These are phyloP conservation scores for Lasius fuliginosus DNA, from an alignment of 2,888 invertebrate species.

Conservation along the genomic window DNA sequence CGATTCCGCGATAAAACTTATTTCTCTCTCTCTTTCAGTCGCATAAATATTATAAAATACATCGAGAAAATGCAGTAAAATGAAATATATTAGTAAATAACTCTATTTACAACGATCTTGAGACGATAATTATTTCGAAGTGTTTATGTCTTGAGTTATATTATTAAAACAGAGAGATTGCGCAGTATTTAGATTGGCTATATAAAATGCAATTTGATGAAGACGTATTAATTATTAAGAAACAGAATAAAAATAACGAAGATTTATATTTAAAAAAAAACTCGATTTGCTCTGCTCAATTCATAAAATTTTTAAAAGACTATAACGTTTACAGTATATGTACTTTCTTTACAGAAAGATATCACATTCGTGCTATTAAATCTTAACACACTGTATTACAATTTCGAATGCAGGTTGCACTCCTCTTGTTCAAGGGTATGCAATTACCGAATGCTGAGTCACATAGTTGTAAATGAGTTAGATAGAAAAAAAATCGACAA, in stretches of 20 bases:
- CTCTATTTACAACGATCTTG: not conserved
- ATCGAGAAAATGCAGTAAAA: not conserved
- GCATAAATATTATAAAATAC: not conserved
- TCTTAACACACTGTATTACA: not conserved
- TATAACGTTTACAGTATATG: not conserved
- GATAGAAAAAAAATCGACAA: slow-evolving; percentile 67
- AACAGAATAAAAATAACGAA: not conserved
- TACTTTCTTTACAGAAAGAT: not conserved
- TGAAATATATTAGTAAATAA: not conserved
- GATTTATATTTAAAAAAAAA: not conserved
- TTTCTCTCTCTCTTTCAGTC: not conserved
- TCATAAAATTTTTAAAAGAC: not conserved
- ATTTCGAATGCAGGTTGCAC: slow-evolving; percentile 33
- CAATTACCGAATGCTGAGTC: slow-evolving; percentile 55
- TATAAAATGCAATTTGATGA: not conserved
- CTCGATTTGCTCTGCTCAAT: not conserved
- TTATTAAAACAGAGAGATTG: not conserved
- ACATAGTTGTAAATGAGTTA: slow-evolving; percentile 19
- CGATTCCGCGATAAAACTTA: not conserved
- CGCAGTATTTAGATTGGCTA: not conserved
- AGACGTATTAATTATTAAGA: not conserved
- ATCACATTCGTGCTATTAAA: not conserved
- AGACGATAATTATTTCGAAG: not conserved
- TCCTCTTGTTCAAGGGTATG: slow-evolving; percentile 46
- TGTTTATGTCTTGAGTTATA: not conserved